Conservation (phyloP, 2,888 invertebrate genomes). For the Rugalucina vietnamica region DNA sequence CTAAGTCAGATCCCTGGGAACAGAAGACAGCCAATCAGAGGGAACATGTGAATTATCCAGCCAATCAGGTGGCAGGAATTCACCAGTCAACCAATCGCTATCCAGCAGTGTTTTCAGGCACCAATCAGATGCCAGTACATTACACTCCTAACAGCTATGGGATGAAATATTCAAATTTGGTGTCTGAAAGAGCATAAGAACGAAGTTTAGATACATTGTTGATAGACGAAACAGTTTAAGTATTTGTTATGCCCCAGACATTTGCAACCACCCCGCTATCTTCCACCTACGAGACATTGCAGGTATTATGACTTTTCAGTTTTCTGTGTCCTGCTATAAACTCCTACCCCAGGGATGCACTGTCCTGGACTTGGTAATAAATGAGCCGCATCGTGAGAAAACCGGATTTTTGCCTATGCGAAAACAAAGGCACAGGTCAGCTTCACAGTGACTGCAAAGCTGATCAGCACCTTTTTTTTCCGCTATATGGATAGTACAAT, state of each 20-base stretch:
- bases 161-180: neutral
- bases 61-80: slow-evolving; percentile 46
- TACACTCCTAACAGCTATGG: neutral
- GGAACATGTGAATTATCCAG: slow-evolving; percentile 30
- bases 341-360: too few relatives aligned
- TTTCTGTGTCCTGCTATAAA: too few relatives aligned
- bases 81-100: slow-evolving; percentile 44
- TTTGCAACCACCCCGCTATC: neutral
- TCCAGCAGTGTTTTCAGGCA: slow-evolving; percentile 2
- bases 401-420: too few relatives aligned
- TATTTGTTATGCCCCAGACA: neutral
- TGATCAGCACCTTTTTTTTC: too few relatives aligned
- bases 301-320: too few relatives aligned
- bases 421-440: too few relatives aligned
- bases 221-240: neutral
- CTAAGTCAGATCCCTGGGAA: slow-evolving; percentile 40
- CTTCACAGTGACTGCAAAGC: too few relatives aligned
- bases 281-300: too few relatives aligned
- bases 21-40: slow-evolving; percentile 44
- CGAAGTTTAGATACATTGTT: too few relatives aligned
- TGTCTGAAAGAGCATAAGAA: neutral
- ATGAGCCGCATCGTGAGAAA: too few relatives aligned
- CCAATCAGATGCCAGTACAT: slow-evolving; percentile 50
- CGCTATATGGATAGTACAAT: too few relatives aligned
- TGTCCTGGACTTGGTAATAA: too few relatives aligned